A percentile compares a stretch with the other conserved stretches of the same genome.
phyloP scores from a whole-genome alignment of 2,797 vertebrate species.

The Psittacula derbiana region DNA sequence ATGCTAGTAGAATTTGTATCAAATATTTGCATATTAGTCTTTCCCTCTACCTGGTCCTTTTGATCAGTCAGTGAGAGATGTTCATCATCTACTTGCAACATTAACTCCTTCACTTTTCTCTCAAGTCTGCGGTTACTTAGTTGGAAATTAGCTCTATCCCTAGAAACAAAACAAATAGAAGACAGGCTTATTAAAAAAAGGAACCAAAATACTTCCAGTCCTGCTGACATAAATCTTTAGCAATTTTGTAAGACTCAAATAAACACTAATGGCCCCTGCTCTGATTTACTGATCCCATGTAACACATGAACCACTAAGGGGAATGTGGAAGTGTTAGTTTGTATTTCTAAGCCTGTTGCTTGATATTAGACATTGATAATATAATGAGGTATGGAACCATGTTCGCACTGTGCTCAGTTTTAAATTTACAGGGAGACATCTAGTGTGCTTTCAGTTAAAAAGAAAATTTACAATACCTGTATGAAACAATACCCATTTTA shows the following conservation, averaged over 20 bases:
- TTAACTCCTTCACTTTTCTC: slow-evolving; percentile 93
- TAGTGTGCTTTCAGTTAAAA: neutral
- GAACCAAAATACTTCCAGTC: neutral
- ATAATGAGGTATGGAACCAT: neutral
- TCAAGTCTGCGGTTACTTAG: slow-evolving; percentile 91
- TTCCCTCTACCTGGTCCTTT: slow-evolving; percentile 90
- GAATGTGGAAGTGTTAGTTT: neutral
- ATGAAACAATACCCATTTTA: neutral
- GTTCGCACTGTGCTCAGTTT: neutral
- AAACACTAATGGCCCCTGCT: neutral
- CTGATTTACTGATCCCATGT: neutral
- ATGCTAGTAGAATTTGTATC: neutral
- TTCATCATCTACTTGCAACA: slow-evolving; percentile 96
- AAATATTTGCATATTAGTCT: neutral
- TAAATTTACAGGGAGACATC: neutral
- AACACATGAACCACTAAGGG: neutral
- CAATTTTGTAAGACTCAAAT: neutral
- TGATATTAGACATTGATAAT: neutral
- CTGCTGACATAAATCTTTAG: neutral
- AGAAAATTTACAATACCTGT: neutral
- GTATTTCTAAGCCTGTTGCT: neutral
- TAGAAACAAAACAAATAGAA: slow-evolving; percentile 39
- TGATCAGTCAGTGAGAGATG: slow-evolving; percentile 91
- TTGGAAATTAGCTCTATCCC: slow-evolving; percentile 91
- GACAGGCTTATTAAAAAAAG: neutral